Percentiles rank a stretch among this genome's conserved stretches.
Conservation (phyloP, 2,888 invertebrate species). For the Watsonalla binaria region DNA sequence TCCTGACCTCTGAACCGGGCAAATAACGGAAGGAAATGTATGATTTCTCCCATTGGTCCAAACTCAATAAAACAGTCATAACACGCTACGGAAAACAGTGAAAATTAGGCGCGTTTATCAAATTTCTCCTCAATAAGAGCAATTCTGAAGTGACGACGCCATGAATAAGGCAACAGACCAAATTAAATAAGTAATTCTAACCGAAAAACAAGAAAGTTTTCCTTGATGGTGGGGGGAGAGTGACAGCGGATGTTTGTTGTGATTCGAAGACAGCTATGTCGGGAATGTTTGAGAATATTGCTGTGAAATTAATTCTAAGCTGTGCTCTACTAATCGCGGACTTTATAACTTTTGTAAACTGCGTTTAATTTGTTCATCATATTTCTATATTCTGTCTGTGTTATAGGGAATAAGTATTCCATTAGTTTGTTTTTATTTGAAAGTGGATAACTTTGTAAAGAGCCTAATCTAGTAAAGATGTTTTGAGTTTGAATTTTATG, state of each 20-base stretch:
- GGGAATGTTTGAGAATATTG: too few species aligned
- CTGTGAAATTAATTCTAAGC: too few species aligned
- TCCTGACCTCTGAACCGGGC: not conserved
- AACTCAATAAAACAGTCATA: slow-evolving; percentile 9
- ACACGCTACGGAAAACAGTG: slow-evolving; percentile 12
- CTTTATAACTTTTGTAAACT: too few species aligned
- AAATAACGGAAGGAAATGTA: not conserved
- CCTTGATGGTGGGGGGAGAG: slow-evolving; percentile 1
- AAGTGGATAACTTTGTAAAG: too few species aligned
- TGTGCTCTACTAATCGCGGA: too few species aligned
- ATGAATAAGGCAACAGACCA: slow-evolving; percentile 5
- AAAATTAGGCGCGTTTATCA: slow-evolving; percentile 11
- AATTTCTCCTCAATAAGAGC: slow-evolving; percentile 14
- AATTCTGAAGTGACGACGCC: slow-evolving; percentile 6
- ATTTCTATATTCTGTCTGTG: too few species aligned
- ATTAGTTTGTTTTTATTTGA: too few species aligned
- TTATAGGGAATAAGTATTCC: too few species aligned
- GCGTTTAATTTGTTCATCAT: too few species aligned
- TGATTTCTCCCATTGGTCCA: slow-evolving; percentile 7
- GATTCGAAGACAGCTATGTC: not conserved
- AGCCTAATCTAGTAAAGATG: too few species aligned
- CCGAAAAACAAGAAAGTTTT: slow-evolving; percentile 11
- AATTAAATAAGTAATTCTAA: slow-evolving; percentile 16
- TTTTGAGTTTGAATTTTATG: too few species aligned
- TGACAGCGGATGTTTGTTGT: not conserved